Evolutionary conservation across 2,113 vertebrate genomes (phyloP), one percentile per base, ranked within the genome.

Genomic region (Mastomys natalensis): DNA sequence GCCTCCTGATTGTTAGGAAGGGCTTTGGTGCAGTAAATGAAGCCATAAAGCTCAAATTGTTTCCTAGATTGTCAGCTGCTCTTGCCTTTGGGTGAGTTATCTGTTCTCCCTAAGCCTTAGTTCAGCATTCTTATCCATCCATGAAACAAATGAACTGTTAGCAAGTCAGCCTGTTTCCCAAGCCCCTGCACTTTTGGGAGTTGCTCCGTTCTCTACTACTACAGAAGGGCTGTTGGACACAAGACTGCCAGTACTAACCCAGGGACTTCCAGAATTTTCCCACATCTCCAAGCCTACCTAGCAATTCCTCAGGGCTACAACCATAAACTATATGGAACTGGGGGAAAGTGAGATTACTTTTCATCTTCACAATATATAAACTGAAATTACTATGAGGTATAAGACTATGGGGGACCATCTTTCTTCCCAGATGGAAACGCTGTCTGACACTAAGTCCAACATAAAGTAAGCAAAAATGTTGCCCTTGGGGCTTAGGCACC

Each of bases 21-120:
- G 45, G 10, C 13, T 17, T 13, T 2, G 12, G 29, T 31, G 11
- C 73, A 31, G 58, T 43, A 34, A 43, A 37, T 90, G 88, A 13
- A 77, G 13, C 64, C 72, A 58, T 72, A 74, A 84, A 76, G 29
- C 55, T 29, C 1, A 55, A 87, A 55, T n/a, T 66, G 77, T 74
- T 45, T 91, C 62, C 22, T 37, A 40, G 68, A 60, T 94, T 76
- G 43, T 92, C 87, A 92, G 51, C 9, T 70, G 60, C 55, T 96
- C 21, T 90, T 80, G 51, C 53, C 87, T 62, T 68, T 48, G 5
- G 12, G 15, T 21, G 16, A 72, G 21, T 80, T 90, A 62, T 40
- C 74, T 72, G 37, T 5, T 87, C 31, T 89, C 48, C 48, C 43
- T 81, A 34, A 68, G 51, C 53, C 45, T 88, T 66, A 73, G 64